Conservation (phyloP, 2,113 vertebrate genomes). For the Serinus canaria region DNA sequence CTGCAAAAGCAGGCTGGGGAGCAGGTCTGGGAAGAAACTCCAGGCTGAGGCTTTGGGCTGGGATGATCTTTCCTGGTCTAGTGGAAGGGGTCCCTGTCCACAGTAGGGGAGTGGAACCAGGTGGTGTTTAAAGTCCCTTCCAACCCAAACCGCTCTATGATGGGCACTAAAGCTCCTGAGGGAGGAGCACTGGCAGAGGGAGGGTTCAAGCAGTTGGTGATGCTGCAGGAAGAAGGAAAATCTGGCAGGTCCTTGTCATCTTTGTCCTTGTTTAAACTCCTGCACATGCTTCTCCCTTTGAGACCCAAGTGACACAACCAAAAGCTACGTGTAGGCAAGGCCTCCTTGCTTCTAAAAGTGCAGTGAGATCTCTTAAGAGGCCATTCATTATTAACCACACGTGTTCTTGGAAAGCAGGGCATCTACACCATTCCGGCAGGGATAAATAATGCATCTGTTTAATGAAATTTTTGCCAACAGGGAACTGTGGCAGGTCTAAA, state of each 20-base stretch:
- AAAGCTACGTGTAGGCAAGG: accelerated
- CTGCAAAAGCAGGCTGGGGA: neutral
- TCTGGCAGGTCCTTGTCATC: neutral
- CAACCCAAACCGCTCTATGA: accelerated
- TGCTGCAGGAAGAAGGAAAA: neutral
- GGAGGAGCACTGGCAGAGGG: neutral
- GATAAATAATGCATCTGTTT: slow-evolving; percentile 27
- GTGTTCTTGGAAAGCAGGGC: neutral
- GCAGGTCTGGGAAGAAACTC: neutral
- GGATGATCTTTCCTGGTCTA: neutral
- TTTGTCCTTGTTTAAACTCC: slow-evolving; percentile 5
- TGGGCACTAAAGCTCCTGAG: neutral
- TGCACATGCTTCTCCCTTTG: neutral
- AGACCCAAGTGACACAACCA: neutral
- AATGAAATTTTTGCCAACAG: neutral
- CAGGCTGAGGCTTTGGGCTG: neutral
- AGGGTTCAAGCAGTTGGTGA: neutral
- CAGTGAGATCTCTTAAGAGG: neutral
- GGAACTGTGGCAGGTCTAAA: neutral
- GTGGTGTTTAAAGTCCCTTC: neutral
- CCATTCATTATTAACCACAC: neutral
- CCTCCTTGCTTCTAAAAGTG: neutral
- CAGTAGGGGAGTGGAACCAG: neutral
- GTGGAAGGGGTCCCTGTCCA: neutral
- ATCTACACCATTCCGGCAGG: neutral